Evolutionary conservation across 2,797 vertebrate species (phyloP).

Genomic region (Spinibarbus caldwelli): DNA sequence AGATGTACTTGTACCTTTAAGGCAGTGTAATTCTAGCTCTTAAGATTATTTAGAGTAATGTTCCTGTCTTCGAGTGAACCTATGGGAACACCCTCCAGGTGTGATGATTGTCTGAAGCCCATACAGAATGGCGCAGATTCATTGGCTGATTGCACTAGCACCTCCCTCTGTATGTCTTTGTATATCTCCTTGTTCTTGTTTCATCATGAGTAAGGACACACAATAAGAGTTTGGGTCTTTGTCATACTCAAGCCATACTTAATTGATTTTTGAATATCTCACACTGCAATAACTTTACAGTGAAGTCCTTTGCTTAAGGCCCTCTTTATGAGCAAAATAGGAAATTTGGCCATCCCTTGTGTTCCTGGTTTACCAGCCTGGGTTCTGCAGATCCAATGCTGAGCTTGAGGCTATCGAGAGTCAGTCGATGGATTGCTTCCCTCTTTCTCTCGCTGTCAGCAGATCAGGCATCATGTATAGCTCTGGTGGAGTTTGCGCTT

Average conservation of each 20-base stretch:
- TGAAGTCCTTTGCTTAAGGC: too few relatives aligned
- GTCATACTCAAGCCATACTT: neutral
- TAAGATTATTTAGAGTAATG: neutral
- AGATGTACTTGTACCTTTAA: neutral
- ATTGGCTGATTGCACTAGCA: neutral
- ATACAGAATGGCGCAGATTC: neutral
- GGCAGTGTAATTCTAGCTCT: neutral
- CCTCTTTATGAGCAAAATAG: too few relatives aligned
- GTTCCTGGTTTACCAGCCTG: too few relatives aligned
- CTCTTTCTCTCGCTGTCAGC: too few relatives aligned
- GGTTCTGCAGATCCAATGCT: too few relatives aligned
- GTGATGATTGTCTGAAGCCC: neutral
- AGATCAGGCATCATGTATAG: too few relatives aligned
- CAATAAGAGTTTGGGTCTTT: neutral
- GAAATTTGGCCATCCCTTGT: too few relatives aligned
- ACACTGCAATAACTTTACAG: neutral
- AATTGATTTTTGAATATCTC: neutral
- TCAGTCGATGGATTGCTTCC: too few relatives aligned
- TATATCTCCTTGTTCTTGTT: neutral
- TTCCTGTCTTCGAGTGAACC: neutral
- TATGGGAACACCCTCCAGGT: neutral
- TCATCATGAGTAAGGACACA: neutral
- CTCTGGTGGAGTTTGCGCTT: too few relatives aligned
- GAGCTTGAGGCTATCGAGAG: too few relatives aligned
- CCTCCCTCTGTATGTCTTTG: neutral